A percentile compares a stretch with the other conserved stretches of the same genome.
phyloP scores from a whole-genome alignment of 2,888 invertebrate genomes.

The Pachycephus smyrnensis region DNA sequence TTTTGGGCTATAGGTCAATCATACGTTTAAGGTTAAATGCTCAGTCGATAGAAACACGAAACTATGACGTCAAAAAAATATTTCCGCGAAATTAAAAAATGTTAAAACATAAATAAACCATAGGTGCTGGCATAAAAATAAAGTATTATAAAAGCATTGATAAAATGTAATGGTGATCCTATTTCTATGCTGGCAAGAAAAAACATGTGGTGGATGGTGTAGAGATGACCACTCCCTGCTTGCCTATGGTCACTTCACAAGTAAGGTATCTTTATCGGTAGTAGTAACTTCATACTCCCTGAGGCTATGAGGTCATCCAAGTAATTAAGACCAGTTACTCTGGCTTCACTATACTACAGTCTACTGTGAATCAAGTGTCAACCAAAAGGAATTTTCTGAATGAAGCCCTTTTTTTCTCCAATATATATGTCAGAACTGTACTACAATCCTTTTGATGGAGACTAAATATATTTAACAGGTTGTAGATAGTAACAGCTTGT shows the following conservation, averaged over 20 bases:
- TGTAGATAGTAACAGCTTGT: not conserved
- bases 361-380: conserved; percentile 24
- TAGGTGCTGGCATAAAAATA: not conserved
- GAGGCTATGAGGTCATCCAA: conserved; percentile 64
- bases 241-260: conserved; percentile 29
- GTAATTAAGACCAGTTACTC: conserved; percentile 64
- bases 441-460: not conserved
- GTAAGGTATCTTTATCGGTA: conserved; percentile 50
- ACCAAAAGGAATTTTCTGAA: conserved; percentile 31
- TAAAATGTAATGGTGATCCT: not conserved
- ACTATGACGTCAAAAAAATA: not conserved
- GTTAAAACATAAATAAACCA: not conserved
- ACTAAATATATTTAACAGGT: not conserved
- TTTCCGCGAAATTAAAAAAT: not conserved
- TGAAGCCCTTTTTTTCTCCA: conserved; percentile 14
- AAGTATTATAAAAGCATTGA: not conserved
- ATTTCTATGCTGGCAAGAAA: not conserved
- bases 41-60: not conserved
- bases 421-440: not conserved
- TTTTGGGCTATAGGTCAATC: not conserved
- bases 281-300: conserved; percentile 58
- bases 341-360: conserved; percentile 46
- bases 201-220: not conserved
- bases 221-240: conserved; percentile 39
- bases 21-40: not conserved